Evolutionary conservation across 2,113 vertebrate species (phyloP), one percentile per base, ranked within the genome.

Genomic region (Chamaea fasciata): DNA sequence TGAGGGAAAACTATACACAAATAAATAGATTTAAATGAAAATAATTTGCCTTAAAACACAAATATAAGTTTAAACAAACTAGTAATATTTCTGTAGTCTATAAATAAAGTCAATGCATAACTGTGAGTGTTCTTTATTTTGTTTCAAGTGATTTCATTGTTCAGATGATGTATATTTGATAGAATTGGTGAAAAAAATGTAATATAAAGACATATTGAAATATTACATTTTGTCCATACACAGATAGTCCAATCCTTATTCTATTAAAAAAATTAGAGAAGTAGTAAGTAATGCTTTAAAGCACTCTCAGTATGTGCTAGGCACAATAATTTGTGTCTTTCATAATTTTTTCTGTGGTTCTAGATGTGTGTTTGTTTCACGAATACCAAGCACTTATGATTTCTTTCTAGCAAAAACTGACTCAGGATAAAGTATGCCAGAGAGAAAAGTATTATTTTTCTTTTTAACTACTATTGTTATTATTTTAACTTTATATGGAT

Each of bases 321-420:
- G 4, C 8, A 68, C 37, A 76, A 39, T 21, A 65, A 44, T 41
- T 90, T 49, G 2, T 13, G 7, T n/a, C 8, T 82, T 82, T 47
- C 22, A 56, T 56, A 0, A 10, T 47, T 71, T 86, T 64, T n/a
- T 17, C 21, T 3, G 5, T 56, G 1, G 28, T 20, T 73, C 57
- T n/a, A 73, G 24, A 37, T 12, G 3, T 4, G 7, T 31, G 12
- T 13, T 70, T 35, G 4, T 44, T 93, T 52, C 46, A 49, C 0
- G 0, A 81, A 79, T 68, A 55, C 15, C 1, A 3, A 35, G 6
- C 4, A 68, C 27, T 69, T 28, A 18, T 0, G 31, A 28, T 64
- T 46, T 76, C 12, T 21, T 50, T 13, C 8, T 35, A 82, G 5
- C 3, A n/a, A 81, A 70, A 91, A 41, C 4, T 41, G 31, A 60